Evolutionary conservation across 2,888 invertebrate genomes (phyloP), one percentile per base, ranked within the genome.

Genomic region (Sceliomorpha sp.): DNA sequence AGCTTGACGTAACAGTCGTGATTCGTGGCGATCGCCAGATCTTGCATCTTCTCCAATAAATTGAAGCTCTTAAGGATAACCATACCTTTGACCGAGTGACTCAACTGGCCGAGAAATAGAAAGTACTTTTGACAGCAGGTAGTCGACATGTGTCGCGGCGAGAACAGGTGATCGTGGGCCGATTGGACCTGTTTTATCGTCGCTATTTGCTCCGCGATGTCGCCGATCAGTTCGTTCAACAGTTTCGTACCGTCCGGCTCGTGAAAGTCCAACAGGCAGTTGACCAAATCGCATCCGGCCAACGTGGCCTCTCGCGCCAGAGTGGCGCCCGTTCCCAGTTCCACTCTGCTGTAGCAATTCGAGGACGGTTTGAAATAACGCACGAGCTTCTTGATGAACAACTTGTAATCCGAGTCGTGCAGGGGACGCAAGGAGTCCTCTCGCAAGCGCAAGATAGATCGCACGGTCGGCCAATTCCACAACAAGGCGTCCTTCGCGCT

Each of bases 41-140:
- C 93, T 80, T 95, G 90, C 55, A 97, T 91, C 27, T 82, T 85
- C 5, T 86, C 84, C 29, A 88, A 69, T 14, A 88, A 64, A 66
- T 85, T 79, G 44, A 85, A 86, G 20, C 79, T 92, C 70, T 94
- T 94, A 40, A 98, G 91, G 48, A 94, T 91, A 73, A 90, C 90
- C 32, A 93, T 89, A 1, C 95, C 95, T 37, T 91, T 90, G 48
- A 91, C 91, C 4, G 92, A 91, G 70, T 94, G 93, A 76, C 94
- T 94, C 80, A 98, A 91, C 75, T 96, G 94, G 0, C 98, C 98
- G 69, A 98, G 92, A 85, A 97, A 95, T 36, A 98, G 91, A 89
- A 98, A 98, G 90, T 98, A 98, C 90, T 95, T 95, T 88, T 97
- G 97, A 85, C 96, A 96, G 90, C 96, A 94, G 0, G 97, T 96